Evolutionary conservation across 2,888 invertebrate genomes (phyloP), one percentile per base, ranked within the genome.

Genomic region (Agrochola lychnidis): DNA sequence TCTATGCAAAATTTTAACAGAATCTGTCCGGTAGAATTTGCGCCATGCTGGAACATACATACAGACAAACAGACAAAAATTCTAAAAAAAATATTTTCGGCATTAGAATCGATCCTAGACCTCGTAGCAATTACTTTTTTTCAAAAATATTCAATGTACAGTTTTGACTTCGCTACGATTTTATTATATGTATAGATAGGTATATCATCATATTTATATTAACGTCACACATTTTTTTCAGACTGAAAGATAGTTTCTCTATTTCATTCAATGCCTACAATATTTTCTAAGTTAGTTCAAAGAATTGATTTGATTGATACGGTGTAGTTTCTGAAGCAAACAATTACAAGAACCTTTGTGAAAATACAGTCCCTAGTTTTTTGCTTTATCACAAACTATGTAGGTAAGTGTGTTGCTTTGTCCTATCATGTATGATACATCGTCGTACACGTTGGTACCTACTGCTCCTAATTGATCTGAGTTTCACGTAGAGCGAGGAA

Each of bases 381-480:
- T 48, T 66, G 48, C 7, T 48, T 25, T 48, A 7, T 12, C 30
- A 22, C 22, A 42, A 16, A 16, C 6, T 51, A 30, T 30, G 14
- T 30, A 30, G 48, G 19, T 7, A 30, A 30, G 10, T 53, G 12
- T 48, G 62, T 57, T 22, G n/a, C 48, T n/a, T n/a, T 59, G 30
- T n/a, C 16, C 16, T 57, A 40, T 36, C 36, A 25, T 19, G 19
- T 30, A 16, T 16, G 56, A 76, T 59, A 51, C 16, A 45, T 45
- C 36, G 40, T 56, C 45, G 40, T 56, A 36, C 19, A 25, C 22
- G 22, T 64, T 22, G 25, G 25, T 57, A 70, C 9, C 48, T 42
- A 63, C 0, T 42, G 30, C 48, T 25, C 14, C 71, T 71, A 57
- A 79, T 79, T 79, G 79, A 70, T 79, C 51, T 12, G 48, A 56